These are phyloP conservation scores for Sericinus montela DNA, from an alignment of 2,888 invertebrate species.

Conservation along the genomic window DNA sequence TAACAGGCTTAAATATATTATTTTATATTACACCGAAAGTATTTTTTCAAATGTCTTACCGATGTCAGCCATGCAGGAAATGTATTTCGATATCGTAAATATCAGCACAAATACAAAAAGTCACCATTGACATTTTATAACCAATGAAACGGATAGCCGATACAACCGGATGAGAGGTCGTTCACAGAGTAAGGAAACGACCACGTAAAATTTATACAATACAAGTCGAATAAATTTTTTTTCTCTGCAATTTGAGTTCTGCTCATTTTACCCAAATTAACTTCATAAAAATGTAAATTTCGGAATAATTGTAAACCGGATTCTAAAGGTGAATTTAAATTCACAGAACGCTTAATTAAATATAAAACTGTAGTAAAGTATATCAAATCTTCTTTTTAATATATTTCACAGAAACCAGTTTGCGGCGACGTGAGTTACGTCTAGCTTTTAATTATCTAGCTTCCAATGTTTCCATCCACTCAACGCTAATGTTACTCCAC, in stretches of 20 bases:
- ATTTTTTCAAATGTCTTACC: too few species aligned
- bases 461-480: background rate
- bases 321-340: too few species aligned
- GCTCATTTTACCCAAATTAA: too few species aligned
- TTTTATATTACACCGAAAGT: too few species aligned
- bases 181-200: conserved; percentile 11
- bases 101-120: conserved; percentile 11
- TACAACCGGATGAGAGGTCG: conserved; percentile 6
- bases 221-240: conserved; percentile 5
- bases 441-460: background rate
- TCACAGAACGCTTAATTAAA: too few species aligned
- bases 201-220: conserved; percentile 15
- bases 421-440: too few species aligned
- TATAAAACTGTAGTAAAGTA: too few species aligned
- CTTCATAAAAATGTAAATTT: too few species aligned
- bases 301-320: too few species aligned
- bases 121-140: conserved; percentile 17
- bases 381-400: too few species aligned
- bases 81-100: conserved; percentile 9
- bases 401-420: too few species aligned
- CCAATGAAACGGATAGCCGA: conserved; percentile 16
- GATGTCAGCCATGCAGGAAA: background rate
- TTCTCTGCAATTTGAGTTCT: conserved; percentile 1
- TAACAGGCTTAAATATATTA: too few species aligned
- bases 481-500: background rate